These are phyloP conservation scores for Parasteatoda lunata DNA, from an alignment of 2,888 invertebrate genomes.

Conservation along the genomic window DNA sequence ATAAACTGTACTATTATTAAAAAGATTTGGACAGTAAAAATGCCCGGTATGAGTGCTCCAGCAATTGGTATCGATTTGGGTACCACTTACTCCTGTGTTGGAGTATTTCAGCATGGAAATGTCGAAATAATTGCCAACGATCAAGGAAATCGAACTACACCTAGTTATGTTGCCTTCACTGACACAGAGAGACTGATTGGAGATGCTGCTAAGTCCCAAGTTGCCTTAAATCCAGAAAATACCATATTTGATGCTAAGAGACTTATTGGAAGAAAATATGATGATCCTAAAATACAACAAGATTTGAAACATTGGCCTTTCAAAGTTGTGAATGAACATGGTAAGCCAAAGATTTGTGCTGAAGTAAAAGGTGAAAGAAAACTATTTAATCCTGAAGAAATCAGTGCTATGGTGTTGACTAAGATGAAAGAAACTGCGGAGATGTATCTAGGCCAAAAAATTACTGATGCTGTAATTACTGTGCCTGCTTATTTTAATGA, in stretches of 20 bases:
- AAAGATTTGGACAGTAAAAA: background rate
- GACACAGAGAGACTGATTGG: constrained; percentile 89
- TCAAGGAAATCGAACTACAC: constrained; percentile 82
- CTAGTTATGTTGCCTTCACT: constrained; percentile 89
- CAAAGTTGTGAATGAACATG: constrained; percentile 80
- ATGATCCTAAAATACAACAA: constrained; percentile 84
- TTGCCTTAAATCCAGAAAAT: constrained; percentile 83
- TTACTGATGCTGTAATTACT: constrained; percentile 84
- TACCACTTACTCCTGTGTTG: constrained; percentile 89
- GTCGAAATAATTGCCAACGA: constrained; percentile 77
- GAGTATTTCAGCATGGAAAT: constrained; percentile 80
- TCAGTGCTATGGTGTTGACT: constrained; percentile 82
- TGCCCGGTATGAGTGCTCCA: background rate
- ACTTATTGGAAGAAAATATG: constrained; percentile 86
- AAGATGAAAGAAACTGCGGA: constrained; percentile 81
- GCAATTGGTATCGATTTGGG: constrained; percentile 83
- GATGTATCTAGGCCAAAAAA: constrained; percentile 78
- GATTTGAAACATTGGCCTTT: constrained; percentile 92
- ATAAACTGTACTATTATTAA: background rate
- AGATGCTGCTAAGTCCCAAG: constrained; percentile 91
- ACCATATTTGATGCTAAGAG: constrained; percentile 88
- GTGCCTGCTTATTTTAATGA: constrained; percentile 84
- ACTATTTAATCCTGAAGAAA: constrained; percentile 81
- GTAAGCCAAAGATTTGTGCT: constrained; percentile 72
- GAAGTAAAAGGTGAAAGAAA: constrained; percentile 74